phyloP scores from a whole-genome alignment of 2,888 invertebrate genomes.

The Volucella inanis region DNA sequence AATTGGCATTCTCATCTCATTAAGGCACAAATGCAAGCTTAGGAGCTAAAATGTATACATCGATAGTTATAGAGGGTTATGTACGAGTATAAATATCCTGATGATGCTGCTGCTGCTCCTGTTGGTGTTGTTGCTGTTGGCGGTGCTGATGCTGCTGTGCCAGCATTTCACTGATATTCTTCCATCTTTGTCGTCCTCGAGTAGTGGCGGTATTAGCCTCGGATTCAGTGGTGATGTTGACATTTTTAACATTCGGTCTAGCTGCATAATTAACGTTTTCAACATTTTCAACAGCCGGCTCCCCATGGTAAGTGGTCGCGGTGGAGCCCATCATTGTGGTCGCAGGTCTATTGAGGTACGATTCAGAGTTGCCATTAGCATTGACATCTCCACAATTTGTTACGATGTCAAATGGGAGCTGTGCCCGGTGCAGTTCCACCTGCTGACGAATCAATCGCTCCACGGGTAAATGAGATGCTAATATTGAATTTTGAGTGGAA shows the following conservation, averaged over 20 bases:
- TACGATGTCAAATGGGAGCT: constrained; percentile 62
- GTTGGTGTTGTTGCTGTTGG: constrained; percentile 36
- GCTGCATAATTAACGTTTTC: constrained; percentile 63
- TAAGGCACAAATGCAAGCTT: constrained; percentile 37
- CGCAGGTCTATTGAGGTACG: neutral
- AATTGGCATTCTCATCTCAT: constrained; percentile 25
- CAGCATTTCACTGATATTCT: constrained; percentile 34
- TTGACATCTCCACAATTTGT: constrained; percentile 45
- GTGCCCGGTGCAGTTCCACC: constrained; percentile 50
- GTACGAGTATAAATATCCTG: no score
- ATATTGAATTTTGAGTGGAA: constrained; percentile 64
- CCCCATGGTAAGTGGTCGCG: constrained; percentile 32
- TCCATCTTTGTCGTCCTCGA: constrained; percentile 24
- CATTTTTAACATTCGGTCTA: constrained; percentile 48
- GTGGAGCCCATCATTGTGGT: neutral
- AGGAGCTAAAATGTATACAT: constrained; percentile 27
- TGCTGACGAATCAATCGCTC: constrained; percentile 69
- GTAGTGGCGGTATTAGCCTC: neutral
- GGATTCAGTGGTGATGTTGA: constrained; percentile 33
- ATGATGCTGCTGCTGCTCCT: constrained; percentile 26
- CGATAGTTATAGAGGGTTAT: constrained; percentile 42
- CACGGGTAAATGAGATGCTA: constrained; percentile 66
- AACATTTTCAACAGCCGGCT: constrained; percentile 16
- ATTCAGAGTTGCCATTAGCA: neutral
- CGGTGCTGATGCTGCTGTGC: constrained; percentile 34